Conservation (phyloP, 2,888 invertebrate species). For the Sabatieria punctata region DNA sequence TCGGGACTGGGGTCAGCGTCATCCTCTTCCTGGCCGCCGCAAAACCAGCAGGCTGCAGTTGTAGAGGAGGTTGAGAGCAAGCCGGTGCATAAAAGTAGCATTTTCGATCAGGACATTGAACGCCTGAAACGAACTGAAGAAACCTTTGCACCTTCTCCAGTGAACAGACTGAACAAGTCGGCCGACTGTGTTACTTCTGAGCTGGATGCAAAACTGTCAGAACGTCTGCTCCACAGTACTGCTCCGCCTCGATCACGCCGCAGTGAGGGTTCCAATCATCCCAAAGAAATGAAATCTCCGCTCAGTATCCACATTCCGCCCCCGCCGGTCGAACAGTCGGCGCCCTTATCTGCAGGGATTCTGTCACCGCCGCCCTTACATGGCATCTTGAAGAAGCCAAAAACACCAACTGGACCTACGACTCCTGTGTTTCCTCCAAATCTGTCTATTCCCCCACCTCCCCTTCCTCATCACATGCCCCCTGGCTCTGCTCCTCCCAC, state of each 20-base stretch:
- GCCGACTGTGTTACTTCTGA: neutral
- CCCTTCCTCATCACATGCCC: neutral
- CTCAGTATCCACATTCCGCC: neutral
- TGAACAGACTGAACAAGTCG: neutral
- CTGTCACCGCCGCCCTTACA: conserved; percentile 8
- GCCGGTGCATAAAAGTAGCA: conserved; percentile 47
- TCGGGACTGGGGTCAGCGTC: conserved; percentile 20
- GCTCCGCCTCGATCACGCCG: too few species aligned
- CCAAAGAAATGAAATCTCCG: neutral
- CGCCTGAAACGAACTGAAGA: conserved; percentile 62
- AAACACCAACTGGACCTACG: neutral
- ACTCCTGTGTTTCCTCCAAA: neutral
- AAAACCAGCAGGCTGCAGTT: too few species aligned
- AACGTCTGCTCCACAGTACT: too few species aligned
- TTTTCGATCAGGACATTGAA: conserved; percentile 88
- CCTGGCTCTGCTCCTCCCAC: neutral
- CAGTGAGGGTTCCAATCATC: too few species aligned
- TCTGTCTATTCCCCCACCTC: neutral
- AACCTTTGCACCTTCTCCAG: conserved; percentile 41
- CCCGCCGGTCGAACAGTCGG: neutral
- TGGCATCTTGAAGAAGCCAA: conserved; percentile 10
- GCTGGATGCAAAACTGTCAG: neutral
- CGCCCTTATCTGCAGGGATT: neutral
- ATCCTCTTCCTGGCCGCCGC: too few species aligned
- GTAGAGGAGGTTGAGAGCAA: neutral